Evolutionary conservation across 2,888 invertebrate genomes (phyloP).

Genomic region (Phortica okadai): DNA sequence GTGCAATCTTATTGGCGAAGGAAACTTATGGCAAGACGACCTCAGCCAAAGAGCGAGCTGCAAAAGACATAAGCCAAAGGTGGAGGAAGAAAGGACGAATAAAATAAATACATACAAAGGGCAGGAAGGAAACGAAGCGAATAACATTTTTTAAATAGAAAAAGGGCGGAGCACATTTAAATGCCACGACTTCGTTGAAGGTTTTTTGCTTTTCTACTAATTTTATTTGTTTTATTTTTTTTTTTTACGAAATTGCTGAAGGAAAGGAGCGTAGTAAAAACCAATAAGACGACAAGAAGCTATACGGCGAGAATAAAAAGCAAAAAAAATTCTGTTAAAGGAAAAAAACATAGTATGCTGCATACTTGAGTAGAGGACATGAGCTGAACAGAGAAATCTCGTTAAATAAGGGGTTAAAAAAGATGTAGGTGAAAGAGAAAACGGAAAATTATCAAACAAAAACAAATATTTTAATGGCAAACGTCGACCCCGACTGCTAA

Average conservation of each 20-base stretch:
- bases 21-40: conserved; percentile 51
- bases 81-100: conserved; percentile 47
- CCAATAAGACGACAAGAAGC: conserved; percentile 63
- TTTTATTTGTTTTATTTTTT: conserved; percentile 42
- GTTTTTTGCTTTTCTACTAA: conserved; percentile 39
- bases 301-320: conserved; percentile 38
- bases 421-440: conserved; percentile 51
- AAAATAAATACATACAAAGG: conserved; percentile 64
- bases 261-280: conserved; percentile 45
- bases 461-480: conserved; percentile 66
- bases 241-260: conserved; percentile 22
- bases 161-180: conserved; percentile 73
- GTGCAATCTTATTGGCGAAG: conserved; percentile 67
- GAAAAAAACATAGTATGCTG: conserved; percentile 36
- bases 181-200: conserved; percentile 49
- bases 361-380: conserved; percentile 8
- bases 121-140: conserved; percentile 42
- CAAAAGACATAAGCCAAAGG: conserved; percentile 23
- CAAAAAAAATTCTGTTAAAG: conserved; percentile 19
- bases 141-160: conserved; percentile 69
- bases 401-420: background rate
- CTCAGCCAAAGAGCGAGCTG: conserved; percentile 50
- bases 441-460: conserved; percentile 71
- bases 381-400: background rate
- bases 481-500: conserved; percentile 29